Conservation (phyloP, 64 coral and sea anemone genomes). For the Porites australiensis region DNA sequence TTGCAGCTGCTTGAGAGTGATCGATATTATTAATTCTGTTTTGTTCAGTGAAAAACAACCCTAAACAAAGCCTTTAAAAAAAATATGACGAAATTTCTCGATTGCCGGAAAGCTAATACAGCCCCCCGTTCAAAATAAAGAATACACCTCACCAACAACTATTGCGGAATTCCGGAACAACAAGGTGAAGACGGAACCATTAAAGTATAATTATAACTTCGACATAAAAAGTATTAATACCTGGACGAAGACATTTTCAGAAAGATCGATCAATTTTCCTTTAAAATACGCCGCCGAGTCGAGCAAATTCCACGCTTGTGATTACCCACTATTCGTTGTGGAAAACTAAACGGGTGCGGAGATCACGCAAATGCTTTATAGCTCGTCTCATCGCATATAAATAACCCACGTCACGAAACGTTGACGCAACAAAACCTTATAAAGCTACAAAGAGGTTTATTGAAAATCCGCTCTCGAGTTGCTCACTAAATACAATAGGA, state of each 20-base stretch:
- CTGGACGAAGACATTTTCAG: neutral
- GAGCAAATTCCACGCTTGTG: neutral
- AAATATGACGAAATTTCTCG: constrained; percentile 14
- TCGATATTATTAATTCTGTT: too few relatives aligned
- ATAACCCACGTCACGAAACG: neutral
- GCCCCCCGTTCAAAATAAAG: neutral
- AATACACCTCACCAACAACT: neutral
- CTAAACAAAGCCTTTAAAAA: neutral
- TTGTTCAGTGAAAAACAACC: neutral
- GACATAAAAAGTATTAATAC: neutral
- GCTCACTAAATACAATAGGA: constrained; percentile 14
- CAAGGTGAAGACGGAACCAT: constrained; percentile 24
- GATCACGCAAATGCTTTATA: neutral
- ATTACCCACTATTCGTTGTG: neutral
- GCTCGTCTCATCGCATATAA: constrained; percentile 3
- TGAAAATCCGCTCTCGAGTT: constrained; percentile 13
- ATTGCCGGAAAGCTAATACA: neutral
- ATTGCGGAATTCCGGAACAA: constrained; percentile 47
- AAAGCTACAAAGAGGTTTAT: constrained; percentile 36
- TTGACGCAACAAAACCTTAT: constrained; percentile 24
- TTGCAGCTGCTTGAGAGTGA: too few relatives aligned
- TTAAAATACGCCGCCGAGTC: neutral
- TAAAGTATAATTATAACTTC: neutral
- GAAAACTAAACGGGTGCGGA: neutral
- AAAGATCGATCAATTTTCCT: neutral